A percentile compares a stretch with the other conserved stretches of the same genome.
Conservation (phyloP, 2,888 invertebrate species). For the Ormyrus labotus region DNA sequence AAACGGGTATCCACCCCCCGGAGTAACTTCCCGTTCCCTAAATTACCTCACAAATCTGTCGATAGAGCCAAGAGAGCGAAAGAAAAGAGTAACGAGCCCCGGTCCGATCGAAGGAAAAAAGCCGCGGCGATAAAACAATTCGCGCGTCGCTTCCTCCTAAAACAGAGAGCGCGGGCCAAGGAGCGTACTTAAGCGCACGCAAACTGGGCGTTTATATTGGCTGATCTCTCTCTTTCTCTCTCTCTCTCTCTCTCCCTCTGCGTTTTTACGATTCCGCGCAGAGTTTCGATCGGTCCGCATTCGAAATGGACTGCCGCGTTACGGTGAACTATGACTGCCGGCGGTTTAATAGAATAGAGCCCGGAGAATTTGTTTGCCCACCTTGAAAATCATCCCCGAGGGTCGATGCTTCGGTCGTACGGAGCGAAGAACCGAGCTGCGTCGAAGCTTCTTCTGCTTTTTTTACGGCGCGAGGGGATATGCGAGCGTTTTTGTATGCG, state of each 20-base stretch:
- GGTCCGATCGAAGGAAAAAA: neutral
- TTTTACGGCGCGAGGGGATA: too few relatives aligned
- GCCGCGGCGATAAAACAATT: constrained; percentile 48
- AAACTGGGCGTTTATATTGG: neutral
- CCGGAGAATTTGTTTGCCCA: neutral
- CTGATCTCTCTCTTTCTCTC: neutral
- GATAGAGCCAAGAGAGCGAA: constrained; percentile 3
- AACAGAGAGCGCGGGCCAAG: neutral
- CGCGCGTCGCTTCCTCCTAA: constrained; percentile 38
- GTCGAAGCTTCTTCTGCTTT: too few relatives aligned
- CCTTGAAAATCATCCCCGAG: constrained; percentile 22
- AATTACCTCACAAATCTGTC: constrained; percentile 53
- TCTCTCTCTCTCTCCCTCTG: neutral
- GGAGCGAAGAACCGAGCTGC: neutral
- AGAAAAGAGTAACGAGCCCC: constrained; percentile 24
- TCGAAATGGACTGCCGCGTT: constrained; percentile 35
- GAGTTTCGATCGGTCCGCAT: constrained; percentile 24
- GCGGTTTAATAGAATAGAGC: constrained; percentile 42
- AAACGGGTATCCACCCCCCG: constrained; percentile 12
- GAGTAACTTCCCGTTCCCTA: neutral
- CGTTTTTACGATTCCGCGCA: constrained; percentile 27
- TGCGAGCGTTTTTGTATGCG: too few relatives aligned
- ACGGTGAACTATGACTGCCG: constrained; percentile 21
- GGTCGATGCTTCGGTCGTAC: neutral
- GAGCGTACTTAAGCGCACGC: neutral